Evolutionary conservation across 1,140 invertebrate genomes (phyloP), one percentile per base, ranked within the genome.

Genomic region (Dinothrombium tinctorium): DNA sequence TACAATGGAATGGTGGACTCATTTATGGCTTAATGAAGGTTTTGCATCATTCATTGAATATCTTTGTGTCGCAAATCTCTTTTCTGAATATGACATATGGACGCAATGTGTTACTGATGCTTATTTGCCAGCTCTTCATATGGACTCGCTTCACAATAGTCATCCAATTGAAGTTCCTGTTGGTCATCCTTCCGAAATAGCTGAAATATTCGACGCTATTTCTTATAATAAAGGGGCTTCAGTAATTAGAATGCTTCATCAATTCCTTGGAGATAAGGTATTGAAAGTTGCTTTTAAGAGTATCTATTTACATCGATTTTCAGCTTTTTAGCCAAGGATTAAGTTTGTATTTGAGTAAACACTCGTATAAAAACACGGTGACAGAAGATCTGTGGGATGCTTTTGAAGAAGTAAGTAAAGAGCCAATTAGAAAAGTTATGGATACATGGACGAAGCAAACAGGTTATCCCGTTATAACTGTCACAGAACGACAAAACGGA

Each of bases 361-460:
- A 90, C 62, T 73, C 76, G 57, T 90, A 87, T 54, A 68, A 63
- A 26, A 92, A 98, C 55, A 84, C 92, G 2, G 73, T 76, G 49
- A 98, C 92, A 11, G 78, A 84, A 56, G 84, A 98, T 57, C 62
- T 99, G 33, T 99, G 92, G 92, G 65, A 69, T 2, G 75, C 83
- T 0, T 62, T 98, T 35, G 79, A 76, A 53, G 74, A 83, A 53
- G 75, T 82, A 0, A 89, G 83, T 47, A 75, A 73, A 1, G 87
- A 94, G 58, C 80, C 84, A 14, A 76, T 98, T 0, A 68, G 68
- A 4, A 67, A 68, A 22, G 72, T 98, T 0, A 98, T 99, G 92
- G 76, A 75, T 1, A 79, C 76, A 9, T 96, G 89, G 89, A 95
- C 83, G 0, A 67, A 68, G 51, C 81, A 92, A 56, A 84, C 82